phyloP scores from a whole-genome alignment of 2,888 invertebrate species.

The Parasteatoda lunata region DNA sequence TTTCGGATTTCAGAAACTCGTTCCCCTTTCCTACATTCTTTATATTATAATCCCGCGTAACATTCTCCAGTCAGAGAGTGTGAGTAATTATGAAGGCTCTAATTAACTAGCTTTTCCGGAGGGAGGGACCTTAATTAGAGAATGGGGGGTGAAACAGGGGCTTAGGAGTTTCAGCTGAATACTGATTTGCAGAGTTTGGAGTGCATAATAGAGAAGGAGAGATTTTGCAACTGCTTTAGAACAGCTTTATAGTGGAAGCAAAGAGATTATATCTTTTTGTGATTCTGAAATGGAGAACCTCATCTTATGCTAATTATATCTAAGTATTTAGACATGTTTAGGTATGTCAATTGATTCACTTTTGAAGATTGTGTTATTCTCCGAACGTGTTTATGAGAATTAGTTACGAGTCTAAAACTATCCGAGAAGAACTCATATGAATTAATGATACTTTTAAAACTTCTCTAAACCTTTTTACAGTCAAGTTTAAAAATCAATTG shows the following conservation, averaged over 20 bases:
- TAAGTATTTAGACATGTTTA: no score
- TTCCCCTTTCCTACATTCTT: slow-evolving; percentile 51
- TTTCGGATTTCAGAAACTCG: slow-evolving; percentile 63
- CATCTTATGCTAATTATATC: no score
- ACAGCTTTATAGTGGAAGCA: neutral
- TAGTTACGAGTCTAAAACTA: no score
- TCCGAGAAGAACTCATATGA: no score
- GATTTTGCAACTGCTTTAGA: neutral
- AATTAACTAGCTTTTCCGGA: slow-evolving; percentile 61
- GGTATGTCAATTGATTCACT: no score
- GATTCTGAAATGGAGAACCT: no score
- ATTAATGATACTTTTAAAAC: no score
- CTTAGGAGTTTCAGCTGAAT: slow-evolving; percentile 32
- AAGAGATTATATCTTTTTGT: neutral
- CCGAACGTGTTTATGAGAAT: no score
- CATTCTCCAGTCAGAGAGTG: slow-evolving; percentile 60
- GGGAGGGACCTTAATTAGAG: slow-evolving; percentile 63
- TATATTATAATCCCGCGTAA: slow-evolving; percentile 62
- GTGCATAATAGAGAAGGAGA: slow-evolving; percentile 15
- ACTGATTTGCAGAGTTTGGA: slow-evolving; percentile 56
- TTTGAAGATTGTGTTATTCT: no score
- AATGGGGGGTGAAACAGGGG: slow-evolving; percentile 9
- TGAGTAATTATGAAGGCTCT: slow-evolving; percentile 60
- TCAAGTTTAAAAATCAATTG: no score
- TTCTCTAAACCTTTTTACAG: no score